Evolutionary conservation across 2,888 invertebrate species (phyloP), one percentile per base, ranked within the genome.

Genomic region (Chalcosyrphus nemorum): DNA sequence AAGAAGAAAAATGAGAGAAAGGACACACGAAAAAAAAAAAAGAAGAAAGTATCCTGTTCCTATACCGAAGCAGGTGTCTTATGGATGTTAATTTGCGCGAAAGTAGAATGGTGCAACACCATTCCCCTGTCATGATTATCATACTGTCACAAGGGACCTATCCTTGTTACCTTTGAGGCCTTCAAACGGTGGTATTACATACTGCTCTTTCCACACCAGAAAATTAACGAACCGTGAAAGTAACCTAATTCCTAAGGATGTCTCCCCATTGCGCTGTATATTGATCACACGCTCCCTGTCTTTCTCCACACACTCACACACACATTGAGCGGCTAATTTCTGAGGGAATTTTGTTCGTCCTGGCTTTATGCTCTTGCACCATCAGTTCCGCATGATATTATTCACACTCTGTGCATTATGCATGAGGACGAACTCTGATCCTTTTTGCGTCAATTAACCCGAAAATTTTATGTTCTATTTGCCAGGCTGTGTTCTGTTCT

Each of bases 381-480:
- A 29, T 11, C 17, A 19, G 38, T 52, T 15, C 19, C 11, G 11
- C 70, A 32, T 68, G 52, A 45, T 70, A 45, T 70, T 63, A 72
- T 77, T 65, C 61, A 78, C 82, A 72, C 66, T 66, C 32, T 35
- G 66, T 72, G 78, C 78, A 82, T 82, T 74, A 82, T 78, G 72
- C 70, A 82, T 78, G 68, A 78, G 61, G 41, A 72, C 68, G 41
- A 74, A 82, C 72, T 78, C 61, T 78, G 82, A 82, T 78, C 78
- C 82, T 82, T 82, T 82, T 82, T 82, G 82, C 78, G 72, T 82
- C 82, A 78, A 82, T 82, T 82, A 78, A 82, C 82, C 72, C 78
- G 47, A 78, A 78, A 68, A 72, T 78, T 47, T 24, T 72, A 19
- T 56, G 56, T 68, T 56, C 32, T 59, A 19, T 27, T 15, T 15